Percentiles rank a stretch among this genome's conserved stretches.
Evolutionary conservation across 2,888 invertebrate species (phyloP).

Genomic region (Drosophila melanosoma): DNA sequence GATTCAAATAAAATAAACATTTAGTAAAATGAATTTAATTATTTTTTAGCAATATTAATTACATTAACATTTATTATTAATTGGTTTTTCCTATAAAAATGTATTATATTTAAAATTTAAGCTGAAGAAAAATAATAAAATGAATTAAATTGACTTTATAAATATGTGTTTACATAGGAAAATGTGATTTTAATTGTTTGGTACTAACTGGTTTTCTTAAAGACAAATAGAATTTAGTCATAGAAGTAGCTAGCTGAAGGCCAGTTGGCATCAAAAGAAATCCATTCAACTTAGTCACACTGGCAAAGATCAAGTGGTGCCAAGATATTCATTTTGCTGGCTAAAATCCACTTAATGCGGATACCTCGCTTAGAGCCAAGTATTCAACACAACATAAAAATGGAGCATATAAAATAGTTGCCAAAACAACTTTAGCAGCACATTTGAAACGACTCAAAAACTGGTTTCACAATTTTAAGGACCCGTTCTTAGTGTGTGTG

Average conservation of each 20-base stretch:
- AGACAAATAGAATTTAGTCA: neutral
- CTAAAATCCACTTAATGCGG: constrained; percentile 41
- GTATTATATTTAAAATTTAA: too few species aligned
- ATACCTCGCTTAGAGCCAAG: constrained; percentile 35
- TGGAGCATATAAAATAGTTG: constrained; percentile 54
- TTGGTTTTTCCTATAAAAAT: neutral
- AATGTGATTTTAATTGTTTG: neutral
- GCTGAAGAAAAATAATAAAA: neutral
- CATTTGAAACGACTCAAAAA: constrained; percentile 29
- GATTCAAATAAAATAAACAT: neutral
- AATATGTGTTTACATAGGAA: neutral
- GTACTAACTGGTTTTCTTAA: neutral
- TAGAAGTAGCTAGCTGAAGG: neutral
- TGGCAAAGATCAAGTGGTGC: constrained; percentile 26
- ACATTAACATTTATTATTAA: neutral
- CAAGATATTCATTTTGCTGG: constrained; percentile 54
- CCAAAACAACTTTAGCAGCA: constrained; percentile 60
- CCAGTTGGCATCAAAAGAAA: constrained; percentile 19
- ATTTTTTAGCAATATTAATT: neutral
- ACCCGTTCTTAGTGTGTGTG: constrained; percentile 21
- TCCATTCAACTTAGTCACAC: constrained; percentile 12
- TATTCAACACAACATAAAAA: constrained; percentile 8
- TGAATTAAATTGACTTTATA: neutral
- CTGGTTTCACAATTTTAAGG: constrained; percentile 18
- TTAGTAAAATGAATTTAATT: neutral